Conservation (phyloP, 1,140 invertebrate species). For the Aphis craccivora region DNA sequence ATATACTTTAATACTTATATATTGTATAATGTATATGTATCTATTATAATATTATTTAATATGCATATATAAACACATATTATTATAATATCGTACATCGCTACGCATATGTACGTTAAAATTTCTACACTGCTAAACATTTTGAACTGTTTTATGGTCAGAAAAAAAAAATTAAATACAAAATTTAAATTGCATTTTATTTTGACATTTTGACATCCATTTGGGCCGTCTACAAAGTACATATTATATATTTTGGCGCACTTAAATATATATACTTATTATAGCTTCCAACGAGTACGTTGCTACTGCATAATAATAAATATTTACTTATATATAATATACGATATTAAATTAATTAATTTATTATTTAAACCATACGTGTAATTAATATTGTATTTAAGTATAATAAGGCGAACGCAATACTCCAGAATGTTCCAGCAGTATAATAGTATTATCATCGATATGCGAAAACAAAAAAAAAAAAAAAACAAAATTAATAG, state of each 20-base stretch:
- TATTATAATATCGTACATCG: not conserved
- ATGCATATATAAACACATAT: not conserved
- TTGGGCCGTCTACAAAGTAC: constrained; percentile 4
- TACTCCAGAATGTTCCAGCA: constrained; percentile 24
- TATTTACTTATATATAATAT: constrained; percentile 1
- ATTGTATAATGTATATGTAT: not conserved
- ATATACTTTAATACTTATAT: not conserved
- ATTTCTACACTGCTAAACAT: not conserved
- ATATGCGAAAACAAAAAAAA: not conserved
- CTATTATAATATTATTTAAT: not conserved
- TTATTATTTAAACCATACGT: not conserved
- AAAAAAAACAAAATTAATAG: not conserved
- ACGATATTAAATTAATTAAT: not conserved
- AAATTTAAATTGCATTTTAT: constrained; percentile 47
- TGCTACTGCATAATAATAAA: constrained; percentile 32
- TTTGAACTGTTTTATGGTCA: not conserved
- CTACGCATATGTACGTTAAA: not conserved
- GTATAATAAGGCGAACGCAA: constrained; percentile 48
- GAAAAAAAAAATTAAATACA: constrained; percentile 6
- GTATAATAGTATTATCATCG: not conserved
- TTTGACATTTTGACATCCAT: constrained; percentile 11
- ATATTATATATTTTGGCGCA: constrained; percentile 27
- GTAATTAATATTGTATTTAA: constrained; percentile 37
- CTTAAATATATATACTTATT: constrained; percentile 28
- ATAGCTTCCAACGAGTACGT: constrained; percentile 24